Evolutionary conservation across 2,113 vertebrate species (phyloP), one percentile per base, ranked within the genome.

Genomic region (Xiphias gladius): DNA sequence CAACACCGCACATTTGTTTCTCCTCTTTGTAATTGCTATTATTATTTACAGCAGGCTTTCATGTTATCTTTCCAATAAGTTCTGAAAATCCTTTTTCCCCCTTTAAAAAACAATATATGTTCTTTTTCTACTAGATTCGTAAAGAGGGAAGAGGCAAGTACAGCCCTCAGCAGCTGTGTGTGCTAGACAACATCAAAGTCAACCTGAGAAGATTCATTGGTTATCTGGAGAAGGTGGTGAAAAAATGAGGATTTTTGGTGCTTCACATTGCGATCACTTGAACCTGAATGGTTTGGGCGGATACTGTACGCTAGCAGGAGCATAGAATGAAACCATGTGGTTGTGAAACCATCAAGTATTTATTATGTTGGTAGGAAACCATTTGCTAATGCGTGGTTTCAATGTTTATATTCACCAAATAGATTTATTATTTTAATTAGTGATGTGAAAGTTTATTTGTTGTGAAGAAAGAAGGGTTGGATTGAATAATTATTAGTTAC

Each of bases 141-240:
- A 99, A 97, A 90, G 97, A 99, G 93, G 97, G 98, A 58, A 95
- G 93, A 93, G 95, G 94, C 76, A 96, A 94, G 80, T 97, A 94
- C 89, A 97, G 93, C 69, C 91, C 94, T 24, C 97, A 98, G 88
- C 97, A 99, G 75, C 94, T 99, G 26, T 97, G 97, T 83, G 97
- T 99, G 84, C 95, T 99, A 4, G 96, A 98, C 94, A 99, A 99
- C 64, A 95, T 99, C 91, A 98, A 94, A 93, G 94, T 96, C 88
- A 99, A 99, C 94, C 95, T 99, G 88, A 96, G 96, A 90, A 96
- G 98, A 91, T 99, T 99, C 88, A 95, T 99, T 62, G 93, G 96
- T 4, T 99, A 99, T 92, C 96, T 97, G 76, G 97, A 98, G 89
- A 95, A 93, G 5, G 88, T 96, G 84, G 82, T 94, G 91, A 96